Evolutionary conservation across 2,113 vertebrate species (phyloP), one percentile per base, ranked within the genome.

Genomic region (Plestiodon gilberti): DNA sequence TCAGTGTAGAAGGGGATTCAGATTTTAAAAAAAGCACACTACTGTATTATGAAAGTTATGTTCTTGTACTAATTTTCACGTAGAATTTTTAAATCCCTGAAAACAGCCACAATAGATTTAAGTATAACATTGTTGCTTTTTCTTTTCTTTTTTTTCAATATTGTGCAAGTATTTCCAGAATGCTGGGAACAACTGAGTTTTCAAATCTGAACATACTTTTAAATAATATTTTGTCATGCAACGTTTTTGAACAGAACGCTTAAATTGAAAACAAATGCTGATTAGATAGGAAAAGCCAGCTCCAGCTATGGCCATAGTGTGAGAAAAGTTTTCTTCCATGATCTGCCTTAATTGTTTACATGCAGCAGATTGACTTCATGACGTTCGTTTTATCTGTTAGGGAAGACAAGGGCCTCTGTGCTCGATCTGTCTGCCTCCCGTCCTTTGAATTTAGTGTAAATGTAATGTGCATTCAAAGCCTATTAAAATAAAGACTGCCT

Each of bases 171-270:
- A 4, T 40, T 9, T 55, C 82, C 2, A 48, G 33, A 33, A 65
- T 79, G 6, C 15, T 76, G 79, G 70, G 62, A 90, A 64, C 65
- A 88, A 76, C 78, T 69, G 33, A 57, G 40, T 43, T 64, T 79
- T 76, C 40, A 73, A 73, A 85, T 14, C 57, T 67, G 0, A 48
- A 78, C 48, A 8, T 86, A 65, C 86, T 71, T 71, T 0, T 73
- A 73, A 33, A 48, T 43, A 43, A 77, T 40, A 89, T 77, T 85
- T 89, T 86, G 67, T 88, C 84, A 65, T 76, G 70, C 48, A 5
- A 2, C 43, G 84, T 92, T 84, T 35, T 89, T 76, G 81, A 89
- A 80, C 15, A 71, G 52, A 75, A 20, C 86, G 18, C 59, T 35
- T 87, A 61, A 67, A 90, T 22, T 79, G 38, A 91, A 83, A 87